These are phyloP conservation scores for Zenarchopterus dispar DNA, from an alignment of 2,797 vertebrate species.

Conservation along the genomic window DNA sequence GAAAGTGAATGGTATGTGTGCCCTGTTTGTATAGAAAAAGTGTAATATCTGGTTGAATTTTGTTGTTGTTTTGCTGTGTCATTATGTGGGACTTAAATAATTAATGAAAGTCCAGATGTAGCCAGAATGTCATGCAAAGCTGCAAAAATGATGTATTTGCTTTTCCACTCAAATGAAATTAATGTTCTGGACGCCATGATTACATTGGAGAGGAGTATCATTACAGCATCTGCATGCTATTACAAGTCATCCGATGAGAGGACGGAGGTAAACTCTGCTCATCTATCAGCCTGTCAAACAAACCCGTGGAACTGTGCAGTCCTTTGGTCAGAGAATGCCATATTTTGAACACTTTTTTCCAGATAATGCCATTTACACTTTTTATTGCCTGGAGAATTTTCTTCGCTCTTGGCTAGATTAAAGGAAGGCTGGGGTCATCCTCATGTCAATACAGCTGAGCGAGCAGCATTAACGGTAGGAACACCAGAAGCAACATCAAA, in stretches of 20 bases:
- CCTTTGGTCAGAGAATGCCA: conserved; percentile 29
- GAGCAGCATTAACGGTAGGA: conserved; percentile 28
- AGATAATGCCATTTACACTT: conserved; percentile 32
- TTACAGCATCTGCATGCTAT: conserved; percentile 68
- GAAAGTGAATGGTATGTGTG: no score
- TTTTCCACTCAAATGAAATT: conserved; percentile 62
- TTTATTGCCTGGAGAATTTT: conserved; percentile 29
- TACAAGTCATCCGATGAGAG: conserved; percentile 60
- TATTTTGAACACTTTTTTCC: conserved; percentile 20
- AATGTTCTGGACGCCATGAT: conserved; percentile 56
- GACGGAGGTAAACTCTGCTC: conserved; percentile 64
- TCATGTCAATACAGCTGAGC: conserved; percentile 44
- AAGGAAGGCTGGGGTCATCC: conserved; percentile 23
- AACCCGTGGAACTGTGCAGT: conserved; percentile 35
- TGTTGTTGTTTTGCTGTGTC: conserved; percentile 18
- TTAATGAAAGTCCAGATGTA: conserved; percentile 48
- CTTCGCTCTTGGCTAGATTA: conserved; percentile 7
- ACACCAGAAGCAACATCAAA: conserved; percentile 5
- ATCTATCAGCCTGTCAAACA: conserved; percentile 58
- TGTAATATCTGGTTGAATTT: neutral
- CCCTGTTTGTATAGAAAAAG: no score
- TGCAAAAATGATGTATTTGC: conserved; percentile 70
- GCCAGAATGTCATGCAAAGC: conserved; percentile 47
- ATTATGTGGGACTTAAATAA: conserved; percentile 47
- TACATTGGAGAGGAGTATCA: conserved; percentile 63